These are phyloP conservation scores for Ochotona princeps DNA, from an alignment of 2,113 vertebrate genomes.

Conservation along the genomic window DNA sequence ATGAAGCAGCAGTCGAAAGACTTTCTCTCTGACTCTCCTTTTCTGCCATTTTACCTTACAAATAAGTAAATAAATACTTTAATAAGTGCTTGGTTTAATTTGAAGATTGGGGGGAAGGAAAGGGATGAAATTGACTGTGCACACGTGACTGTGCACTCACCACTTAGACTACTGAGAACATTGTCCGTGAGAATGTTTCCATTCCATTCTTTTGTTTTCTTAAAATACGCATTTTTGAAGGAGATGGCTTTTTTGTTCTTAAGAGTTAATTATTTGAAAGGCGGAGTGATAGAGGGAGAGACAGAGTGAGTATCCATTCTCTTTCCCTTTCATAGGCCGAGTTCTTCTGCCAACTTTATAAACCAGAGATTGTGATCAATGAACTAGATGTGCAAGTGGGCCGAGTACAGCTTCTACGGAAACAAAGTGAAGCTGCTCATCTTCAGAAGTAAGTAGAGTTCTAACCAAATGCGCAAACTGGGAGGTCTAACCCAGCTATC, in stretches of 20 bases:
- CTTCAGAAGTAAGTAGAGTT: slow-evolving; percentile 87
- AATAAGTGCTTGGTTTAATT: too few species aligned
- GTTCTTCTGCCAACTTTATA: slow-evolving; percentile 95
- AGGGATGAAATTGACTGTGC: not conserved
- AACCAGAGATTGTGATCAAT: slow-evolving; percentile 90
- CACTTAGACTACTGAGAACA: not conserved
- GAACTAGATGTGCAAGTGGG: slow-evolving; percentile 93
- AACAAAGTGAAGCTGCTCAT: slow-evolving; percentile 88
- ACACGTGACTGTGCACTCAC: not conserved
- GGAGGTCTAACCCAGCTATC: not conserved
- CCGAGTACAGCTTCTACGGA: slow-evolving; percentile 88
- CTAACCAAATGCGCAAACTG: not conserved
- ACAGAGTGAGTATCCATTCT: not conserved
- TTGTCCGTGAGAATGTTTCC: slow-evolving; percentile 6
- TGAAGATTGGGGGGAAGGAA: too few species aligned
- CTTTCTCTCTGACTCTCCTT: too few species aligned
- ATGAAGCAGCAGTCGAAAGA: too few species aligned
- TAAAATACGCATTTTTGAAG: not conserved
- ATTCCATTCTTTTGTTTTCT: slow-evolving; percentile 27
- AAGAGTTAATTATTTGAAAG: too few species aligned
- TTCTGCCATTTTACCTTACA: too few species aligned
- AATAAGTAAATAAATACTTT: too few species aligned
- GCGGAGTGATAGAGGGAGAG: too few species aligned
- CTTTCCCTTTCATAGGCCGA: slow-evolving; percentile 87
- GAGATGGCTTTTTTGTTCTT: too few species aligned